A percentile compares a stretch with the other conserved stretches of the same genome.
Evolutionary conservation across 2,797 vertebrate genomes (phyloP).

Genomic region (Aulostomus chinensis): DNA sequence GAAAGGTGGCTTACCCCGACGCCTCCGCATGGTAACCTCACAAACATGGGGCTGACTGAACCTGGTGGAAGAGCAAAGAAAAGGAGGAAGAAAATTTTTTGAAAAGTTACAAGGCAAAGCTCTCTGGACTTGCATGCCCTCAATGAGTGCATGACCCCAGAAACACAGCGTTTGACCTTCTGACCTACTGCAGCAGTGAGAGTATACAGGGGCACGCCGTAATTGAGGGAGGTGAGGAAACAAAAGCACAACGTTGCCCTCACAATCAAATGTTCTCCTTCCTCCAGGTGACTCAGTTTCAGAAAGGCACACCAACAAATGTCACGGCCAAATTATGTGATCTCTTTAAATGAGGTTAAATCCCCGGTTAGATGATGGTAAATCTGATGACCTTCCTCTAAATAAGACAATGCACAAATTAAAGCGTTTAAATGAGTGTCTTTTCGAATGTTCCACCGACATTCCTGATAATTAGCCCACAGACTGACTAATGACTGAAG

Average conservation of each 20-base stretch:
- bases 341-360: too few species aligned
- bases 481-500: too few species aligned
- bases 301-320: too few species aligned
- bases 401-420: too few species aligned
- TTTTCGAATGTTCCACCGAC: too few species aligned
- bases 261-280: slow-evolving; percentile 21
- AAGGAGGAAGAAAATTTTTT: not conserved
- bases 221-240: slow-evolving; percentile 38
- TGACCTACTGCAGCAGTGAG: slow-evolving; percentile 53
- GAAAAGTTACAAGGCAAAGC: not conserved
- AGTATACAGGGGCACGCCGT: slow-evolving; percentile 37
- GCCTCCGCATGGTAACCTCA: slow-evolving; percentile 94
- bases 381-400: too few species aligned
- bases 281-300: too few species aligned
- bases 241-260: slow-evolving; percentile 10
- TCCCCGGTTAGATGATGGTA: too few species aligned
- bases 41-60: slow-evolving; percentile 92
- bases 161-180: slow-evolving; percentile 50
- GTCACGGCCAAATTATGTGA: too few species aligned
- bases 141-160: slow-evolving; percentile 33
- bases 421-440: too few species aligned
- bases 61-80: slow-evolving; percentile 73
- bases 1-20: slow-evolving; percentile 88
- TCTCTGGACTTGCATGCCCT: slow-evolving; percentile 4
- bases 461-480: too few species aligned